A percentile compares a stretch with the other conserved stretches of the same genome.
These are phyloP conservation scores for cattle (Bos taurus) DNA, from an alignment of 2,113 vertebrate genomes.

Conservation along the genomic window DNA sequence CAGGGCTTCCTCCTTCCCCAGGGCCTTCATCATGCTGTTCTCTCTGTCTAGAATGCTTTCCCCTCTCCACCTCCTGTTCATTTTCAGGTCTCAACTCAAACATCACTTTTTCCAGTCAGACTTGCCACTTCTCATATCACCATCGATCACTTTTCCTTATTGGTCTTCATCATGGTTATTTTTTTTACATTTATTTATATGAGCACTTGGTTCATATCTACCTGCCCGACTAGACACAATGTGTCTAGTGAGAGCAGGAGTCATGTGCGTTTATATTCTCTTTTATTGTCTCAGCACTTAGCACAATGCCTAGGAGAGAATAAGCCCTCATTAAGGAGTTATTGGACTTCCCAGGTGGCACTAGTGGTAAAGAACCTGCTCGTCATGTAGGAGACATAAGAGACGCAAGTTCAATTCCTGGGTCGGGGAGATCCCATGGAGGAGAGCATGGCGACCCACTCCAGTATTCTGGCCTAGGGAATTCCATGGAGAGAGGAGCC, in stretches of 20 bases:
- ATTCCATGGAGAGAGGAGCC: not conserved
- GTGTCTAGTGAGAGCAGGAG: not conserved
- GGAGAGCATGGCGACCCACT: not conserved
- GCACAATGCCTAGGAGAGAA: not conserved
- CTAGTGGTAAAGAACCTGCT: not conserved
- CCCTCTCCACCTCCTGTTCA: not conserved
- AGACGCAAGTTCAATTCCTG: not conserved
- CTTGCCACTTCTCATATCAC: not conserved
- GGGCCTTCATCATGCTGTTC: not conserved
- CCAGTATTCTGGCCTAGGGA: not conserved
- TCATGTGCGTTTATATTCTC: not conserved
- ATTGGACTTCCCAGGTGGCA: not conserved
- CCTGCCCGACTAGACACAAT: not conserved
- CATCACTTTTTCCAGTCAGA: not conserved
- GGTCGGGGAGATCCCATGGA: not conserved
- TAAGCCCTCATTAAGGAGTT: not conserved
- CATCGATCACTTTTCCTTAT: not conserved
- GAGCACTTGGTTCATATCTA: not conserved
- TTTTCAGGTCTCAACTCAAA: not conserved
- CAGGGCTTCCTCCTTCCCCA: not conserved
- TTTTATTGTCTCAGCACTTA: not conserved
- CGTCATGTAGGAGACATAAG: not conserved
- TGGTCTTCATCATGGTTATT: not conserved
- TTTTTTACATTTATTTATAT: not conserved
- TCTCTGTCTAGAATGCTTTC: not conserved